A percentile compares a stretch with the other conserved stretches of the same genome.
These are phyloP conservation scores for Etheostoma nigrum DNA, from an alignment of 2,797 vertebrate species.

Conservation along the genomic window DNA sequence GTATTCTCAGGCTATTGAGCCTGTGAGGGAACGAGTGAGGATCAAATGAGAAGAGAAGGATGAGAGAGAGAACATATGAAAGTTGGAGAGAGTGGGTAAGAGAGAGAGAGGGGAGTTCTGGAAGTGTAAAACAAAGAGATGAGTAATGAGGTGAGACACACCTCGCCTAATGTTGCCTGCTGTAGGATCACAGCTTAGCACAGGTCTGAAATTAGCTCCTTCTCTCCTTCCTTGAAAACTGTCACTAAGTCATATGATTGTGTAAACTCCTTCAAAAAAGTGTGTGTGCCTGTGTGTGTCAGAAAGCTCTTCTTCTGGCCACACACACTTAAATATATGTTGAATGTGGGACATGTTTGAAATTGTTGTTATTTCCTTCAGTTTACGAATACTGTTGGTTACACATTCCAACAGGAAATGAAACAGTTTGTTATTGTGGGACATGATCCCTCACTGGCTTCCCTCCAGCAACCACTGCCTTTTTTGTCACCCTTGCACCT, in stretches of 20 bases:
- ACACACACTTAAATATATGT: conserved; percentile 25
- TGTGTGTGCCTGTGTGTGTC: conserved; percentile 22
- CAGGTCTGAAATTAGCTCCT: conserved; percentile 50
- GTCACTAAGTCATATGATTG: conserved; percentile 69
- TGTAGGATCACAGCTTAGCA: conserved; percentile 50
- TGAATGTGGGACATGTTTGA: conserved; percentile 1
- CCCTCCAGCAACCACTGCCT: background rate
- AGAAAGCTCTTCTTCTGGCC: conserved; percentile 30
- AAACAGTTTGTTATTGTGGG: background rate
- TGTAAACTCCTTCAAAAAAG: conserved; percentile 52
- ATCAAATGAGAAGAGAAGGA: conserved; percentile 28
- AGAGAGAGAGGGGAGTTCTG: conserved; percentile 23
- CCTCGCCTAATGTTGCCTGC: conserved; percentile 56
- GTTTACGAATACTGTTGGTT: background rate
- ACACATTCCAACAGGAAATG: background rate
- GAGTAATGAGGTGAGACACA: conserved; percentile 66
- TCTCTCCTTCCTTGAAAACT: conserved; percentile 63
- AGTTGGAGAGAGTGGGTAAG: conserved; percentile 31
- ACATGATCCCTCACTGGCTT: conserved; percentile 17
- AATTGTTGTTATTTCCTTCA: background rate
- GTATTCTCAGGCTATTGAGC: conserved; percentile 81
- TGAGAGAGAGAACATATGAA: conserved; percentile 67
- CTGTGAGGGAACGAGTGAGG: conserved; percentile 65
- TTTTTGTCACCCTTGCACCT: background rate
- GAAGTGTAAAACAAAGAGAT: conserved; percentile 65